Evolutionary conservation across 2,888 invertebrate genomes (phyloP), one percentile per base, ranked within the genome.

Genomic region (Campoplex nolae): DNA sequence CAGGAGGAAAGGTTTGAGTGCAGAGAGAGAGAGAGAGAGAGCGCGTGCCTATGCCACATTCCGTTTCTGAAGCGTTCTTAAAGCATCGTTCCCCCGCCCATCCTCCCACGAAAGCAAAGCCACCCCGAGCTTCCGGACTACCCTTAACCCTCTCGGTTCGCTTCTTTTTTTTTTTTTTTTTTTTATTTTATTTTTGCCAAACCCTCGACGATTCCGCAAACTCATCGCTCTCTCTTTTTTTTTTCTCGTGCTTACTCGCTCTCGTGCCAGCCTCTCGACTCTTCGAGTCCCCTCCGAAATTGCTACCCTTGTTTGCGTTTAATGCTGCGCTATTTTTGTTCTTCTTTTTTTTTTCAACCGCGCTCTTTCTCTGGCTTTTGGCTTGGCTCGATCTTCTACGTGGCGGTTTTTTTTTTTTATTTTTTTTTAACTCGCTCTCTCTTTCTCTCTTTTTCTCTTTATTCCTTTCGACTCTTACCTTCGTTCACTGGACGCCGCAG

Each of bases 301-400:
- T 92, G 92, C 92, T 92, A 93, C 93, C 93, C 93, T 93, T 93
- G 93, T 94, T 94, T 94, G 92, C 92, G 90, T 92, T 93, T 93
- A 93, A 93, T 93, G 92, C 91, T 91, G 89, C 88, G 91, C 92
- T 92, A 92, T 93, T 93, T 75, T 87, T 80, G 71, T 65, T 62
- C 70, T 71, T 80, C 71, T 68, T 70, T 83, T 76, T 62, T 62
- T 76, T 62, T 62, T 62, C 62, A 32, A 3, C 16, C 32, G 32
- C 62, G 62, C 28, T 74, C 75, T 82, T 84, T 71, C 73, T 81
- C 85, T 88, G 83, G 74, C 68, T 76, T 75, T 77, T 51, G 75
- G 58, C 71, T 84, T 67, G 71, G 23, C 81, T 79, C 67, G 82
- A 75, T 84, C 84, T 80, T 71, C 70, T 74, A 78, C 48, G 58